A percentile compares a stretch with the other conserved stretches of the same genome.
phyloP scores from a whole-genome alignment of 2,113 vertebrate species.

The Ammodramus savannarum region DNA sequence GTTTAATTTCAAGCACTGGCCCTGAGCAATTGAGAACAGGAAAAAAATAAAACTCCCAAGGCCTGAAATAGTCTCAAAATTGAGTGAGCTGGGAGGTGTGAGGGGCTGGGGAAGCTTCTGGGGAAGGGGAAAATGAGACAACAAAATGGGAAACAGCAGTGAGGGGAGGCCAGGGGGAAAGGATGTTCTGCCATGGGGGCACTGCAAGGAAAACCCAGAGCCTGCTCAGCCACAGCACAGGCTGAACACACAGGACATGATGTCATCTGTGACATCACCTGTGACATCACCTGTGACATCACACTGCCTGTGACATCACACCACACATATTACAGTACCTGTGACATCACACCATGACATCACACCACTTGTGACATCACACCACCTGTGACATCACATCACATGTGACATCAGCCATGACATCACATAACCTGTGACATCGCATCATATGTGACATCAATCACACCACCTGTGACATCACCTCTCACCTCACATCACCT shows the following conservation, averaged over 20 bases:
- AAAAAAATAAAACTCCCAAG: background rate
- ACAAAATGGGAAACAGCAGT: fast-evolving
- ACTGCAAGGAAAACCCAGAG: fast-evolving
- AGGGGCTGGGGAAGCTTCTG: background rate
- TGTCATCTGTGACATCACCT: too few relatives aligned
- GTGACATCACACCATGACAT: background rate
- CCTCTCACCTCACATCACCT: too few relatives aligned
- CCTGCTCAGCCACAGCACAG: background rate
- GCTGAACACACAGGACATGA: fast-evolving
- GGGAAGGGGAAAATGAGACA: background rate
- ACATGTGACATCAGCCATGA: too few relatives aligned
- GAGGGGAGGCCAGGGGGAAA: background rate
- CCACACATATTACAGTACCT: too few relatives aligned
- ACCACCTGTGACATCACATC: too few relatives aligned
- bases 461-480: background rate
- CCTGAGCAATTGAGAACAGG: background rate
- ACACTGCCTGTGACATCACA: background rate
- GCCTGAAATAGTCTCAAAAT: background rate
- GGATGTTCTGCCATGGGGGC: fast-evolving
- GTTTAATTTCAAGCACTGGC: constrained; percentile 18
- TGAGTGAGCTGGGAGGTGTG: background rate
- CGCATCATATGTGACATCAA: background rate
- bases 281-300: too few relatives aligned
- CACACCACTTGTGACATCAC: fast-evolving
- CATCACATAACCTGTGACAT: fast-evolving